Evolutionary conservation across 2,113 vertebrate genomes (phyloP), one percentile per base, ranked within the genome.

Genomic region (Chaetodon trifascialis): DNA sequence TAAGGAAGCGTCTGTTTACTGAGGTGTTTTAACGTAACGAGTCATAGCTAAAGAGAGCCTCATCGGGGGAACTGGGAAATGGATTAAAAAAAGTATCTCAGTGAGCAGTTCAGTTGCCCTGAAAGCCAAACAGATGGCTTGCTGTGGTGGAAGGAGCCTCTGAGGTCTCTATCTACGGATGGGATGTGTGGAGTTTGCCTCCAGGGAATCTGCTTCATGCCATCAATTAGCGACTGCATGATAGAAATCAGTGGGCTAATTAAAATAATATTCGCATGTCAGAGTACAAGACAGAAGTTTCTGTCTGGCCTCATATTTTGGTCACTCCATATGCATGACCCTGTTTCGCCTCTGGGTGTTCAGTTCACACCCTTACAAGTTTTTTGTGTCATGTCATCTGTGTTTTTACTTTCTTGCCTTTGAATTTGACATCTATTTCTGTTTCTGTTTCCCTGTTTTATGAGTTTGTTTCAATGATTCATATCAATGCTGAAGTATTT

Each of bases 51-150:
- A 91, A 88, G 83, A 88, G 88, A 42, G 66, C 34, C 76, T 85
- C 64, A 55, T 51, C 47, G 17, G 77, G 64, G 63, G 74, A 83
- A 54, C 46, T 44, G 75, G 47, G 76, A 83, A 82, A 85, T 72
- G 79, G 80, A 93, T 90, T 91, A 88, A 88, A 90, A 86, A 67
- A 68, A 54, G 71, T 88, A 80, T 91, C 77, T 86, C 68, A 69
- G 64, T 69, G 82, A 89, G 83, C 80, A 80, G 86, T 80, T 89
- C 60, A 78, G 65, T 78, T 85, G 79, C 67, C 82, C 86, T 88
- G 88, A 92, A 93, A 93, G 73, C 87, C 80, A 89, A 94, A 92
- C 93, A 95, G 92, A 95, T 94, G 92, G 91, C 77, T 78, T 55
- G 78, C 73, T 67, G 62, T 89, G 60, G 79, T 81, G 64, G 81